Conservation (phyloP, 2,797 vertebrate genomes). For the Trachops cirrhosus region DNA sequence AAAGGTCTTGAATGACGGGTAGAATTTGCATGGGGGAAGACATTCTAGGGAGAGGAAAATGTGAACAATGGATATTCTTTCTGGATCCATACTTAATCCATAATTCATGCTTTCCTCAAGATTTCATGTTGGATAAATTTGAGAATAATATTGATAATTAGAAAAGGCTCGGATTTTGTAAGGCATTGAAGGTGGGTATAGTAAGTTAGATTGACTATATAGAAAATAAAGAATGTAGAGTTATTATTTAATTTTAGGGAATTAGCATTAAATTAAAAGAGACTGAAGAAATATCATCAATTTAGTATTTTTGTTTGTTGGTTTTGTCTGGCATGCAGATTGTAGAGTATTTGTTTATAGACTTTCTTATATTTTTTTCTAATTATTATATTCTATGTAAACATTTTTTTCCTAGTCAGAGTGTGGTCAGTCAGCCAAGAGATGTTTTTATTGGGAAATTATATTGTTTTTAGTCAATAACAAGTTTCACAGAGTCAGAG, state of each 20-base stretch:
- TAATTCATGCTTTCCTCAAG: neutral
- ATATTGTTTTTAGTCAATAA: neutral
- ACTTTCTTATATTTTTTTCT: neutral
- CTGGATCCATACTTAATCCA: neutral
- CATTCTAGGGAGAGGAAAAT: neutral
- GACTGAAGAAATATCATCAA: neutral
- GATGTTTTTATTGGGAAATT: neutral
- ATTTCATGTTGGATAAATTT: neutral
- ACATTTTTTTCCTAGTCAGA: neutral
- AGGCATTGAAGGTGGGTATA: neutral
- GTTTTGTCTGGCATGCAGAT: neutral
- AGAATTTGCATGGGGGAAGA: neutral
- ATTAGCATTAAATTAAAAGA: neutral
- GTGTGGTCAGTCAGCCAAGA: neutral
- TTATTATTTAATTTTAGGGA: neutral
- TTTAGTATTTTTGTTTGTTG: neutral
- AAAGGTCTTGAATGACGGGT: neutral
- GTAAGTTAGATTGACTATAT: neutral
- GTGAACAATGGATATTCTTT: neutral
- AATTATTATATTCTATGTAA: neutral
- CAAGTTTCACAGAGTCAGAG: neutral
- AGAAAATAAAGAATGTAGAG: neutral
- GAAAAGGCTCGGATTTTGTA: neutral
- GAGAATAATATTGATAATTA: neutral
- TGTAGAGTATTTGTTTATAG: neutral